Conservation (phyloP, 2,888 invertebrate genomes). For the Oligia fasciuncula region DNA sequence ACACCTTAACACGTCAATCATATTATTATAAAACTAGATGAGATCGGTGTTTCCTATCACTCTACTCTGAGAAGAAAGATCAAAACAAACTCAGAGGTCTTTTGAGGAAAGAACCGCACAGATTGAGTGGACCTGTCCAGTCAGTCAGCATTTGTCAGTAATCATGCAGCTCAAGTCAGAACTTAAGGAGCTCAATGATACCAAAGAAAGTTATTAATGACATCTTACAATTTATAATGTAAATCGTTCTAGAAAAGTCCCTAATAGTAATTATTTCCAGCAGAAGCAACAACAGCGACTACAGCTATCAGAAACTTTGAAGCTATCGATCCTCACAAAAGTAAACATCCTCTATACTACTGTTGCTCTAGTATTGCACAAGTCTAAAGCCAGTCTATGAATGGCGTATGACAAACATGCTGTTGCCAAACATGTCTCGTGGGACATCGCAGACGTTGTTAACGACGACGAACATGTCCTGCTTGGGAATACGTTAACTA, state of each 20-base stretch:
- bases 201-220: neutral
- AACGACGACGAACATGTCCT: slow-evolving; percentile 60
- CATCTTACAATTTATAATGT: too few relatives aligned
- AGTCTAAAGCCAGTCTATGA: slow-evolving; percentile 54
- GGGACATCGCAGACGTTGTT: slow-evolving; percentile 61
- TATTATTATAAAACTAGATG: neutral
- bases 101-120: neutral
- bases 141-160: neutral
- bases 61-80: neutral
- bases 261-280: too few relatives aligned
- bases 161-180: neutral
- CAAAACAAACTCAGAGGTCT: neutral
- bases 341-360: neutral
- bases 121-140: neutral
- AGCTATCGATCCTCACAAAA: slow-evolving; percentile 8
- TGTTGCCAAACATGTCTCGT: slow-evolving; percentile 57
- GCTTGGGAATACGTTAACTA: slow-evolving; percentile 59
- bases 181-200: neutral
- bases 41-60: neutral
- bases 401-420: slow-evolving; percentile 61
- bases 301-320: neutral
- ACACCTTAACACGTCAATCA: neutral
- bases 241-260: neutral
- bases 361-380: slow-evolving; percentile 36
- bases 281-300: neutral